Evolutionary conservation across 2,888 invertebrate genomes (phyloP), one percentile per base, ranked within the genome.

Genomic region (Drosophila acutilabella): DNA sequence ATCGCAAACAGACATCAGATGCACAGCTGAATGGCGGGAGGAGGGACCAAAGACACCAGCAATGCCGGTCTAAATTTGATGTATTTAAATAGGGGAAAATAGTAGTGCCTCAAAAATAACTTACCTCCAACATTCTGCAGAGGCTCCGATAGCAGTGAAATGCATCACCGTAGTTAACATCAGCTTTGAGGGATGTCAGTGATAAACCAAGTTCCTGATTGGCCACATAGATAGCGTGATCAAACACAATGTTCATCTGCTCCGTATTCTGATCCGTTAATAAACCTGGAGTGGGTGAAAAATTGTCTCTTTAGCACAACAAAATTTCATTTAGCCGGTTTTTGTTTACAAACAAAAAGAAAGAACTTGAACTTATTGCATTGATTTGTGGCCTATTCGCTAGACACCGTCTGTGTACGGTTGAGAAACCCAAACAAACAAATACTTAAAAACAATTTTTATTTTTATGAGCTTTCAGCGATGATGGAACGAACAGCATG

Each of bases 31-130:
- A 56, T 93, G 93, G 57, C 93, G 94, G 41, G 95, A 94, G 58
- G 95, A 94, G 0, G 98, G 98, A 1, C 98, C 98, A 87, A 98
- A 96, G 57, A 98, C 94, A 14, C 96, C 97, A 0, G 95, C 95
- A 7, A 97, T 94, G 38, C 97, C 97, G 33, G 93, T 93, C 94
- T 94, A 23, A 6, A 23, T 0, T 23, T 23, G 0, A 23, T 23
- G 23, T 20, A 23, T 23, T 23, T 23, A 23, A 23, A 23, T 23
- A 23, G 3, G 18, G 18, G 2, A 20, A 20, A 20, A 20, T 10
- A 48, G 47, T 14, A 30, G 8, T 8, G 7, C 30, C 23, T 6
- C 23, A 23, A 5, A 23, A 23, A 13, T 30, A n/a, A n/a, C 45
- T 61, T 73, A 94, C 94, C 93, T 93, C 93, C 65, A 94, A 89